phyloP scores from a whole-genome alignment of 2,797 vertebrate species.

The Periparus ater region DNA sequence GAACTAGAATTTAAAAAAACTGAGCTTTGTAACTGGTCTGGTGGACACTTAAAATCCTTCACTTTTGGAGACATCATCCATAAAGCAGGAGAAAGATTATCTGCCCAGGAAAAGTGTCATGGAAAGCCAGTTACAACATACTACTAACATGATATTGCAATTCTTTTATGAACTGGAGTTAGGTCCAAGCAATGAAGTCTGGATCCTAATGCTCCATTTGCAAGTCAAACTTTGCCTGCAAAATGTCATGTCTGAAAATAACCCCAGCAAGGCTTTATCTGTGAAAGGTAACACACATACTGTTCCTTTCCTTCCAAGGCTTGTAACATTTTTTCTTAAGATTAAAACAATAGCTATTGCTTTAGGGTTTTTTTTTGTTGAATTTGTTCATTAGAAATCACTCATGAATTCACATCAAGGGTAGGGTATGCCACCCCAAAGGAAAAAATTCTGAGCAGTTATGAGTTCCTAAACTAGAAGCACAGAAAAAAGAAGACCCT shows the following conservation, averaged over 20 bases:
- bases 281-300: not conserved
- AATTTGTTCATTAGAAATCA: not conserved
- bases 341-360: not conserved
- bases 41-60: not conserved
- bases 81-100: not conserved
- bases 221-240: not conserved
- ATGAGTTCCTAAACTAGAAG: not conserved
- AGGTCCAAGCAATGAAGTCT: not conserved
- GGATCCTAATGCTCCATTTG: not conserved
- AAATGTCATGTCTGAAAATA: not conserved
- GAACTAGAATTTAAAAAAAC: not conserved
- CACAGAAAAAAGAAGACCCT: not conserved
- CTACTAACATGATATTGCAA: not conserved
- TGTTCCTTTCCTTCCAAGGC: not conserved
- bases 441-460: not conserved
- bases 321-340: not conserved
- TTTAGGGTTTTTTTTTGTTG: not conserved
- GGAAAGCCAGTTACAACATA: not conserved
- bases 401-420: not conserved
- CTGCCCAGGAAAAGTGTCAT: not conserved
- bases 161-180: not conserved
- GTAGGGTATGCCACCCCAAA: not conserved
- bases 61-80: not conserved
- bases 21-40: not conserved
- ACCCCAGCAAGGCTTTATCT: not conserved